Base-by-base conservation (phyloP, 1,140 invertebrate species). In the Liolophura sinensis region DNA sequence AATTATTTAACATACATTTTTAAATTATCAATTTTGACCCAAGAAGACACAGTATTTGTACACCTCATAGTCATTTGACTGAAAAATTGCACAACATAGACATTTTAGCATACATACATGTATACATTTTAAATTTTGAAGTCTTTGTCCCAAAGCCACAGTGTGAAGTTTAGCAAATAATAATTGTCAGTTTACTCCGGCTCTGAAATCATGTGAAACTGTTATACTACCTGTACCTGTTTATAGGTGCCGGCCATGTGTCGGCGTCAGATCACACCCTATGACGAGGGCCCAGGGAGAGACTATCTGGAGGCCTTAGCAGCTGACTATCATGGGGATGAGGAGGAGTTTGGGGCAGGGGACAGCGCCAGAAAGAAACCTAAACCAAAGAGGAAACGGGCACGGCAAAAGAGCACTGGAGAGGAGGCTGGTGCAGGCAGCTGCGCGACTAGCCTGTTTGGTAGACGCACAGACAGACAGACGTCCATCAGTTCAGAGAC, bases 191-290 rank as follows among this genome's bases (percentile, higher is more conserved):
- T n/a, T n/a, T n/a, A 9, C 31, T 40, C 9, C 9, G 9, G 9
- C 31, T 40, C 31, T 40, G 31, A 40, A 40, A 40, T 40, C 31
- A 5, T 40, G 31, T 40, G 31, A 40, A 40, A 40, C 31, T 40
- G 31, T 40, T 3, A 9, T 40, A 40, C 31, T 40, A 40, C 9
- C 31, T 40, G 31, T 40, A 14, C 68, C 25, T 64, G 14, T 46
- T 64, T 70, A n/a, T 65, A 83, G 81, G 72, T 82, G 50, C 74
- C 75, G 15, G 68, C 71, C 24, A 85, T 88, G 78, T 84, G 82
- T 7, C 86, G 86, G 14, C 79, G 90, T 70, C 73, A 88, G 18
- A 88, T 91, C 49, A 90, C 90, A 3, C 89, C 89, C 1, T 90
- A 87, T 75, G 87, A 79, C 63, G 87, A 87, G 60, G 86, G 87